A percentile compares a stretch with the other conserved stretches of the same genome.
Conservation (phyloP, 2,797 vertebrate species). For the Garrulus glandarius region DNA sequence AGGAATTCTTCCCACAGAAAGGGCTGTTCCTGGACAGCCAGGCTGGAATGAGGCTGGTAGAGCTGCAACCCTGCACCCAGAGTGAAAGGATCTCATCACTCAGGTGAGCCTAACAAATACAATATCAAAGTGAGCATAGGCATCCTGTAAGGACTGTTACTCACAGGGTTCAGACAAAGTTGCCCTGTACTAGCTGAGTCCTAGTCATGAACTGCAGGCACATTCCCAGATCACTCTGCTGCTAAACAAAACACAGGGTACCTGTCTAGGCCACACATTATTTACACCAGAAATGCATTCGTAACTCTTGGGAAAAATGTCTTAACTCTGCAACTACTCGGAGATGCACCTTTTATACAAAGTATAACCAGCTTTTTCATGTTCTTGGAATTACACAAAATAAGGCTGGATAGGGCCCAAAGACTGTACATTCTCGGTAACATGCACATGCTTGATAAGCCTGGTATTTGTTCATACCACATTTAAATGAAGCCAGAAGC, state of each 20-base stretch:
- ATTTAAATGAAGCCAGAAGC: conserved; percentile 4
- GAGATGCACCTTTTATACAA: not conserved
- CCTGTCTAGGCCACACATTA: not conserved
- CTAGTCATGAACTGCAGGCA: not conserved
- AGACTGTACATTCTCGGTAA: not conserved
- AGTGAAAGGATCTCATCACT: not conserved
- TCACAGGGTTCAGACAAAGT: not conserved
- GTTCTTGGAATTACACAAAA: not conserved
- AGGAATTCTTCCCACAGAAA: not conserved
- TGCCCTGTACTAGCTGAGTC: not conserved
- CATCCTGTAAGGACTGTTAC: not conserved
- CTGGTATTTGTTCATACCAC: not conserved
- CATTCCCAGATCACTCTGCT: not conserved
- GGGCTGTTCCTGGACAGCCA: not conserved
- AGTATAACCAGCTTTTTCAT: not conserved
- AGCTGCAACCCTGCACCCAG: not conserved
- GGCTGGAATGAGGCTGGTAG: not conserved
- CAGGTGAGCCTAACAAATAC: not conserved
- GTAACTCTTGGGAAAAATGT: not conserved
- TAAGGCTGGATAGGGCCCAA: not conserved
- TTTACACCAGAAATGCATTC: not conserved
- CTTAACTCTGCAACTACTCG: not conserved
- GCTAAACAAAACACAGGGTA: not conserved
- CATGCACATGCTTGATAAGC: not conserved
- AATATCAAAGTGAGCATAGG: not conserved